Percentiles rank a stretch among this genome's conserved stretches.
Evolutionary conservation across 2,888 invertebrate species (phyloP).

Genomic region (Cantharis flavilabris): DNA sequence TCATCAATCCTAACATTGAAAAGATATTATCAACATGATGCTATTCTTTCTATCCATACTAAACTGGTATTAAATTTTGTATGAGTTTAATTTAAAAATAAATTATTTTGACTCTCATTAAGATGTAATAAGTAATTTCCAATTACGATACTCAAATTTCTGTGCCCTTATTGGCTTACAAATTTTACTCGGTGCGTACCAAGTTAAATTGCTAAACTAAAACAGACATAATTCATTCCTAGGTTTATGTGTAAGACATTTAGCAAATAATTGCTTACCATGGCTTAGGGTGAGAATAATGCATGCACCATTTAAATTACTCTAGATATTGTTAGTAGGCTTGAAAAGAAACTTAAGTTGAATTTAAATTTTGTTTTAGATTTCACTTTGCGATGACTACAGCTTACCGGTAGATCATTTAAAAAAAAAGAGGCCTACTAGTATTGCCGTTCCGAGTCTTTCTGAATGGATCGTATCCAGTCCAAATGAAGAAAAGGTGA

Average conservation of each 20-base stretch:
- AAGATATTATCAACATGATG: conserved; percentile 2
- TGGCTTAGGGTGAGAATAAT: not conserved
- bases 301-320: not conserved
- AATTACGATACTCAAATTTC: conserved; percentile 16
- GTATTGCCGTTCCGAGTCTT: conserved; percentile 64
- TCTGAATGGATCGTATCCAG: conserved; percentile 64
- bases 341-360: not conserved
- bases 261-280: not conserved
- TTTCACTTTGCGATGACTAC: conserved; percentile 85
- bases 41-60: not conserved
- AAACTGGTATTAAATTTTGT: not conserved
- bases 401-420: conserved; percentile 85
- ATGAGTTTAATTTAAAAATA: not conserved
- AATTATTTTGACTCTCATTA: not conserved
- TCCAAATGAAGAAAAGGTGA: conserved; percentile 60
- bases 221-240: conserved; percentile 42
- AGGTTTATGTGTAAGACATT: conserved; percentile 38
- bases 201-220: conserved; percentile 42
- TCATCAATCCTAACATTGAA: conserved; percentile 23
- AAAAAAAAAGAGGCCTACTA: conserved; percentile 68
- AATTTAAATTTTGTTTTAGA: conserved; percentile 61
- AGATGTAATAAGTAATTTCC: conserved; percentile 7
- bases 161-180: conserved; percentile 17
- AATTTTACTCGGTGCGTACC: conserved; percentile 36
- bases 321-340: not conserved